Base-by-base conservation (phyloP, 2,888 invertebrate species). In the Phaonia tiefii region DNA sequence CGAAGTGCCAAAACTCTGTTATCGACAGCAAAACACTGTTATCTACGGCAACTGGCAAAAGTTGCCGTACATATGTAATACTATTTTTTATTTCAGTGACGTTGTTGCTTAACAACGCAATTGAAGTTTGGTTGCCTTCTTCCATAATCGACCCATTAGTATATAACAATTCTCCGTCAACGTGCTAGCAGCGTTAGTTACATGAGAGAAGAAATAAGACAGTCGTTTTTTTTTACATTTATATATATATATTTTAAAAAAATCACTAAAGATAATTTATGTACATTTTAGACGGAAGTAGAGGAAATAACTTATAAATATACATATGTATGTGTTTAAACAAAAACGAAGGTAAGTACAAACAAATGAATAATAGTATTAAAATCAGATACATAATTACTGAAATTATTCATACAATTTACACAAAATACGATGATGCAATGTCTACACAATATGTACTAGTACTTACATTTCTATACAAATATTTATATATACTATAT, bases 231-330 rank as follows among this genome's bases (percentile, higher is more conserved):
- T 63, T 63, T 63, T 22, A 63, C 20, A 63, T 63, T n/a, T n/a
- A 63, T 20, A 63, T 60, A 63, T 20, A 42, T 63, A 39, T 63
- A 39, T 63, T 63, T 63, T 39, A 63, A 63, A 63, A 63, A 51
- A 51, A 49, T n/a, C 37, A 15, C 7, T 11, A 60, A 60, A 39
- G 37, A 60, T 39, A 58, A 58, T 37, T 22, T 63, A 26, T 63
- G 20, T 63, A 63, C 42, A 63, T 22, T n/a, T n/a, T n/a, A n/a
- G n/a, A n/a, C n/a, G n/a, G n/a, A n/a, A n/a, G n/a, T n/a, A n/a
- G n/a, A n/a, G n/a, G n/a, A 63, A 42, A 7, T 37, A 17, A 60
- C 60, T 60, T 60, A 63, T 63, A 63, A 22, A 20, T n/a, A 56
- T 11, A 60, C n/a, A 17, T 7, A 26, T 5, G 37, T 17, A 60